Evolutionary conservation across 35 echinoderm and acorn worm genomes (phyloP), one percentile per base, ranked within the genome.

Genomic region (Ophioderma brevispina): DNA sequence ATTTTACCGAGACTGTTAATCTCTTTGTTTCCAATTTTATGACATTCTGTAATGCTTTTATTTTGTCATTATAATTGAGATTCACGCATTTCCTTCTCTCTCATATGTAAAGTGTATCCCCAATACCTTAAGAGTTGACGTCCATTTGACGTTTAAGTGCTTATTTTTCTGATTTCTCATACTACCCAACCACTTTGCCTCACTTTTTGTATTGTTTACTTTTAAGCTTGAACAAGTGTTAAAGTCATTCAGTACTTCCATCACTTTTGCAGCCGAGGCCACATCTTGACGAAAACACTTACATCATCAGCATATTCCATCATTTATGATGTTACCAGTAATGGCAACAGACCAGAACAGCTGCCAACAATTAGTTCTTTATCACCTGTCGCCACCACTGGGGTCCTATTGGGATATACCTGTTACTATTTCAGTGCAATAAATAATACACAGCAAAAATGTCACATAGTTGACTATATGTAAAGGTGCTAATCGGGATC

Each of bases 201-300:
- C 59, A 70, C 10, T 15, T 70, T 70, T 70, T 25, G 59, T n/a
- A 13, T 70, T 8, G 59, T 70, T 70, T 4, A 70, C 59, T 30
- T 70, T 70, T 70, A 70, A 70, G n/a, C 59, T 70, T 70, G 59
- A 70, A 70, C 59, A 70, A 70, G n/a, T 8, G 59, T 70, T 3
- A 30, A 70, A 70, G n/a, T 70, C 59, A 15, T 70, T 70, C 15
- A 70, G 23, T 25, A 70, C n/a, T 30, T 70, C 28, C 59, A 70
- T 70, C 59, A 70, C 59, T 25, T 30, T 70, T 15, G 10, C n/a
- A 70, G 59, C 59, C 1, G 59, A 70, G 28, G 59, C 28, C n/a
- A 70, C 59, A 70, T 70, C 59, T 70, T 70, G 59, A 30, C 59
- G n/a, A 70, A 70, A 70, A 70, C 59, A 70, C 59, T 70, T 70